Percentiles rank a stretch among this genome's conserved stretches.
phyloP scores from a whole-genome alignment of 2,888 invertebrate species.

The Nomada flava region DNA sequence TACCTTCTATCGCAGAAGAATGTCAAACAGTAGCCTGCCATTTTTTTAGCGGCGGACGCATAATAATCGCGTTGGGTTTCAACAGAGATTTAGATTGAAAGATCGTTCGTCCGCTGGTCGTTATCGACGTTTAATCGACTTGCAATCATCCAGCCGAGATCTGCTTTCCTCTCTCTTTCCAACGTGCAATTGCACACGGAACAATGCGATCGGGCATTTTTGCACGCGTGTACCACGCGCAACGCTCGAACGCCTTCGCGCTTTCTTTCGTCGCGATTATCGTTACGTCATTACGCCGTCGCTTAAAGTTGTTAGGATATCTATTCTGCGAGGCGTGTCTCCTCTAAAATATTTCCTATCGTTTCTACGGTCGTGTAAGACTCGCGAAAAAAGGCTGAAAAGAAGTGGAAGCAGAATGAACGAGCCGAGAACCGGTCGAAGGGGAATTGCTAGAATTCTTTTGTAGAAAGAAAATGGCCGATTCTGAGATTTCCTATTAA shows the following conservation, averaged over 20 bases:
- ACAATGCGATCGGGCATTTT: constrained; percentile 36
- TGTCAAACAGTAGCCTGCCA: no score
- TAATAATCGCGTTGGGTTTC: no score
- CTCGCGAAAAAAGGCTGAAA: background rate
- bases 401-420: background rate
- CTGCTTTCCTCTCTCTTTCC: background rate
- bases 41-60: no score
- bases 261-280: constrained; percentile 52
- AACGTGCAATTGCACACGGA: constrained; percentile 11
- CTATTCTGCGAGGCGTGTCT: constrained; percentile 40
- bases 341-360: constrained; percentile 7
- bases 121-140: constrained; percentile 6
- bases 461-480: no score
- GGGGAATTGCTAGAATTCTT: no score
- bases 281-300: constrained; percentile 47
- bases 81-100: background rate
- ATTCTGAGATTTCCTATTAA: no score
- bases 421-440: no score
- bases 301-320: constrained; percentile 39
- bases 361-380: background rate
- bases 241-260: constrained; percentile 55
- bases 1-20: no score
- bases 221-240: constrained; percentile 36
- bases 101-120: background rate
- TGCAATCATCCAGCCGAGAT: constrained; percentile 4